A percentile compares a stretch with the other conserved stretches of the same genome.
These are phyloP conservation scores for Brachionus manjavacas DNA, from an alignment of 1,140 invertebrate species.

Conservation along the genomic window DNA sequence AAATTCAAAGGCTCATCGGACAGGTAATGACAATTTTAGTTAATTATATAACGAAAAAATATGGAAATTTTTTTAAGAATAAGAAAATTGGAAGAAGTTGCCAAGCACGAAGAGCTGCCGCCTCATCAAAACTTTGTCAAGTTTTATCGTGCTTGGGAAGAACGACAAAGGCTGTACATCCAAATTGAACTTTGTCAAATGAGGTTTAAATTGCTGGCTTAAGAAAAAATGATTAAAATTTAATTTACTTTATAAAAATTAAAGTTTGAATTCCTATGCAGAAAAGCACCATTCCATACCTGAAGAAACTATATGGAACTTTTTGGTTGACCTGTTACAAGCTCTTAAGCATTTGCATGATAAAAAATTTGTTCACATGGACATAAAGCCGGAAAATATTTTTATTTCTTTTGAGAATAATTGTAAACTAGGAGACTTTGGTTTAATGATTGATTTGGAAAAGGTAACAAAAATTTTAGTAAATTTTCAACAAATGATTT, in stretches of 20 bases:
- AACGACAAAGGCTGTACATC: constrained; percentile 67
- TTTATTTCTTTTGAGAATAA: constrained; percentile 62
- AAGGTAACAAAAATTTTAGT: constrained; percentile 56
- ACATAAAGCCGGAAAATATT: constrained; percentile 74
- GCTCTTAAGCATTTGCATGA: constrained; percentile 67
- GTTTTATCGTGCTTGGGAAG: constrained; percentile 71
- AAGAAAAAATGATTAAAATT: background rate
- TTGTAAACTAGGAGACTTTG: constrained; percentile 72
- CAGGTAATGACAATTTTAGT: constrained; percentile 52
- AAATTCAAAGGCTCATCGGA: constrained; percentile 64
- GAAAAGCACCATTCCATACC: constrained; percentile 60
- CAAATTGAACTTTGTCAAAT: constrained; percentile 69
- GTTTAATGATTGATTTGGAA: constrained; percentile 66
- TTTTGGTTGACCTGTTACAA: constrained; percentile 60
- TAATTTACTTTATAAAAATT: constrained; percentile 40
- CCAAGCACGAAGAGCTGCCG: constrained; percentile 66
- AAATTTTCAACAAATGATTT: background rate
- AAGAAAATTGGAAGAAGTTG: constrained; percentile 66
- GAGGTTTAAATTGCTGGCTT: constrained; percentile 48
- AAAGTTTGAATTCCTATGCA: constrained; percentile 56
- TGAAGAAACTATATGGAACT: constrained; percentile 60
- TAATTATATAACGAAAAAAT: background rate
- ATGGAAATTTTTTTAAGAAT: constrained; percentile 52
- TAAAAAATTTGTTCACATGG: constrained; percentile 67
- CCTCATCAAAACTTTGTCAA: constrained; percentile 66